A percentile compares a stretch with the other conserved stretches of the same genome.
These are phyloP conservation scores for Ceratothoa steindachneri DNA, from an alignment of 2,888 invertebrate species.

Conservation along the genomic window DNA sequence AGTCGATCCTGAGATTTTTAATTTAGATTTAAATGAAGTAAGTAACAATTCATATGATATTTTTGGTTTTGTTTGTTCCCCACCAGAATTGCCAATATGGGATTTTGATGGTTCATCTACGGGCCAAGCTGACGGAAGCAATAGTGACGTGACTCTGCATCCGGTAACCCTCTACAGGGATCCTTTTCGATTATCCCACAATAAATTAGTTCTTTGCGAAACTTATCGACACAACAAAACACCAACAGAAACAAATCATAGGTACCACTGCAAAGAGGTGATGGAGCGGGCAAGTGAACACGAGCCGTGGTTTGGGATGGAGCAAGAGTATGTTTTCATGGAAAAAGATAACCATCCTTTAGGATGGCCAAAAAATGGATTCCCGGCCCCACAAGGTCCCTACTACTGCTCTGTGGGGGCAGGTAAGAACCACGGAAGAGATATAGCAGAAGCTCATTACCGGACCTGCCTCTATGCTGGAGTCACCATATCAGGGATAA, in stretches of 20 bases:
- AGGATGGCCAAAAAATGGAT: slow-evolving; percentile 90
- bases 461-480: slow-evolving; percentile 90
- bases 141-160: slow-evolving; percentile 83
- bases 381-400: slow-evolving; percentile 89
- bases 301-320: slow-evolving; percentile 87
- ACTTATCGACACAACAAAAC: slow-evolving; percentile 66
- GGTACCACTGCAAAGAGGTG: slow-evolving; percentile 68
- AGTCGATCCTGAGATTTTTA: too few relatives aligned
- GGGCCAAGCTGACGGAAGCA: slow-evolving; percentile 78
- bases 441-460: slow-evolving; percentile 95
- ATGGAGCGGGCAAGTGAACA: slow-evolving; percentile 67
- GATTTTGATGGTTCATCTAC: slow-evolving; percentile 93
- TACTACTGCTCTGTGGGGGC: slow-evolving; percentile 98
- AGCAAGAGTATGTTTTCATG: slow-evolving; percentile 84
- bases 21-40: too few relatives aligned
- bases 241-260: slow-evolving; percentile 65
- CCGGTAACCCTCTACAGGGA: slow-evolving; percentile 90
- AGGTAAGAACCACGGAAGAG: slow-evolving; percentile 87
- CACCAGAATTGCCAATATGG: slow-evolving; percentile 75
- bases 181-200: slow-evolving; percentile 85
- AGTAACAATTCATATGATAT: too few relatives aligned
- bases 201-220: slow-evolving; percentile 81
- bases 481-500: slow-evolving; percentile 83
- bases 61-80: too few relatives aligned
- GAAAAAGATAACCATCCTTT: slow-evolving; percentile 81